Conservation (phyloP, 2,797 vertebrate genomes). For the Varecia variegata region DNA sequence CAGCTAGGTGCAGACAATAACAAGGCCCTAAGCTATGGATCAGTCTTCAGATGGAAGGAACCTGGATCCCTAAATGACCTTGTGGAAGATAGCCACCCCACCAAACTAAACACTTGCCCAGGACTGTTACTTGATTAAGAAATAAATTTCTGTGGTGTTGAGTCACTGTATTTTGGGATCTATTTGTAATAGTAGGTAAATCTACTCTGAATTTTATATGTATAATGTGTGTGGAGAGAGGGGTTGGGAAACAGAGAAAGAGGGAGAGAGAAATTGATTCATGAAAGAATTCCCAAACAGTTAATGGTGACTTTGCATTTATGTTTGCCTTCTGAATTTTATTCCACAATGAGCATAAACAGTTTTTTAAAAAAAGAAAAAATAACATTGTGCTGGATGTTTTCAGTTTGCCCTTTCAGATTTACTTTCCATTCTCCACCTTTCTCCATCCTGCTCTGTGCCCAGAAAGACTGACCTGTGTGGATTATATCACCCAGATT, state of each 20-base stretch:
- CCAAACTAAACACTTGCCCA: not conserved
- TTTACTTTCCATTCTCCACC: not conserved
- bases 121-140: not conserved
- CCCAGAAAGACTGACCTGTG: not conserved
- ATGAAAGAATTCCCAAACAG: not conserved
- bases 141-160: not conserved
- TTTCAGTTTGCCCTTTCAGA: not conserved
- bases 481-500: not conserved
- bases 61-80: not conserved
- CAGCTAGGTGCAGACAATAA: not conserved
- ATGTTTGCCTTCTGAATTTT: slow-evolving; percentile 1
- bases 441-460: not conserved
- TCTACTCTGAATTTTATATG: not conserved
- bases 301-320: not conserved
- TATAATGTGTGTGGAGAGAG: not conserved
- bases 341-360: not conserved
- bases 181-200: not conserved
- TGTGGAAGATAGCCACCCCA: not conserved
- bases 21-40: not conserved
- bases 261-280: not conserved
- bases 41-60: not conserved
- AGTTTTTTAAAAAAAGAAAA: not conserved
- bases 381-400: not conserved
- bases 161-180: not conserved
- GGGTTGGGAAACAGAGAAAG: not conserved